These are phyloP conservation scores for Muntiacus reevesi DNA, from an alignment of 2,113 vertebrate genomes.

Conservation along the genomic window DNA sequence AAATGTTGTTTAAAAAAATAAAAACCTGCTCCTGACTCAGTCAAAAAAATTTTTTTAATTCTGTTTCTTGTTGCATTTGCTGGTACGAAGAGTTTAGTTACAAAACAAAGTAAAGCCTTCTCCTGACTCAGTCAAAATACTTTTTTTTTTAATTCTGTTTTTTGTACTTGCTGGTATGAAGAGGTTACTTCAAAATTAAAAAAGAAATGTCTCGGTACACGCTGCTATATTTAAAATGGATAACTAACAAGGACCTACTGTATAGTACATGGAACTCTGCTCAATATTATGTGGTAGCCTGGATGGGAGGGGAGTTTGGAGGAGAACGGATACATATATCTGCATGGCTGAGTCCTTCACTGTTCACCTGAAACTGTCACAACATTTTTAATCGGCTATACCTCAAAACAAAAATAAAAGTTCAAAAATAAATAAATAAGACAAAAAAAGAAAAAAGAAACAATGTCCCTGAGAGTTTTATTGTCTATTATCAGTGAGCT, in stretches of 20 bases:
- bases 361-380: not conserved
- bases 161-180: not conserved
- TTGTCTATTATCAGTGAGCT: not conserved
- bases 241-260: not conserved
- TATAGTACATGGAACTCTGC: not conserved
- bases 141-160: not conserved
- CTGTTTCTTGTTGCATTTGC: not conserved
- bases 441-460: not conserved
- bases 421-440: not conserved
- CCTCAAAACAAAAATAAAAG: not conserved
- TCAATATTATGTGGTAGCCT: not conserved
- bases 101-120: not conserved
- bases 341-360: not conserved
- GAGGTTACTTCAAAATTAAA: not conserved
- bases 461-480: not conserved
- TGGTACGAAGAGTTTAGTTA: not conserved
- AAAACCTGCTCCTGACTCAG: not conserved
- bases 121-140: not conserved
- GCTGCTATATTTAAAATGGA: not conserved
- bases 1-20: not conserved
- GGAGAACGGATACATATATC: not conserved
- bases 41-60: not conserved
- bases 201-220: not conserved
- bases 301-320: not conserved
- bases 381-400: not conserved